Conservation (phyloP, 2,888 invertebrate genomes). For the Drosophila nr. perissopoda region DNA sequence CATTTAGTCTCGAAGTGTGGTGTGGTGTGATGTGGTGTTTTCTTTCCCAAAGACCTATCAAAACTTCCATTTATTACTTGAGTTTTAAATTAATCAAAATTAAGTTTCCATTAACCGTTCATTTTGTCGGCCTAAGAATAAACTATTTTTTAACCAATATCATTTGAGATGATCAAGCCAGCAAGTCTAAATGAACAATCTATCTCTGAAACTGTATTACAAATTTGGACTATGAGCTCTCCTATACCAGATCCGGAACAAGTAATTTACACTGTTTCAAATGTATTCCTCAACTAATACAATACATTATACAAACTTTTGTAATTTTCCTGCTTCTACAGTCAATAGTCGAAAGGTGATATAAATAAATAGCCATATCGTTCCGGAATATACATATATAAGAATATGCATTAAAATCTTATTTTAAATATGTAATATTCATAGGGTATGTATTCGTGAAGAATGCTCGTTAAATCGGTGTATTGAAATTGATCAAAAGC, state of each 20-base stretch:
- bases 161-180: no score
- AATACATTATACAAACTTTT: not conserved
- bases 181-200: no score
- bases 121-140: not conserved
- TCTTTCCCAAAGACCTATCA: not conserved
- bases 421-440: not conserved
- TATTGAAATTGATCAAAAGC: not conserved
- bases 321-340: not conserved
- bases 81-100: not conserved
- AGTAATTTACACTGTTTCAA: not conserved
- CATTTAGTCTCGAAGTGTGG: not conserved
- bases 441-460: not conserved
- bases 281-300: not conserved
- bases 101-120: not conserved
- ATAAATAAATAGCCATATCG: not conserved
- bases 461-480: not conserved
- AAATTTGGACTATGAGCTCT: not conserved
- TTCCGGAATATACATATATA: not conserved
- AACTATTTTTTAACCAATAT: not conserved
- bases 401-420: not conserved
- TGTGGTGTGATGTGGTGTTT: not conserved
- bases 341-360: not conserved
- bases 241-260: not conserved
- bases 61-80: not conserved
- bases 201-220: not conserved